Base-by-base conservation (phyloP, 2,113 vertebrate genomes). In the Drymodes brunneopygia region DNA sequence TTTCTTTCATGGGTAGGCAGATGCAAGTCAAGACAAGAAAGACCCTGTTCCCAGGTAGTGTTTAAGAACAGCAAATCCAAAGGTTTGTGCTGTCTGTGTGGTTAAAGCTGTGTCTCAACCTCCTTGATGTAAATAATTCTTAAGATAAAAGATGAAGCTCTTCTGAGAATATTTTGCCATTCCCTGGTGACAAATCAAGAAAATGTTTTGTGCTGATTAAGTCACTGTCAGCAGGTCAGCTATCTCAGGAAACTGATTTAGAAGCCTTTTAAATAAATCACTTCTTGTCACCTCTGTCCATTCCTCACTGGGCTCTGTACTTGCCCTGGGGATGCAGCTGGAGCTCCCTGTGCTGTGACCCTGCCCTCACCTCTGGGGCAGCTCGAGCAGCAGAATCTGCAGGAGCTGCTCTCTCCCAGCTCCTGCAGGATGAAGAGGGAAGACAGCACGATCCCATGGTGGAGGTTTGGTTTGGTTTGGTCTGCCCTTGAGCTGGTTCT, bases 171-270 rank as follows among this genome's bases (percentile, higher is more conserved):
- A 73, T 86, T 90, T 91, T 92, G 90, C 67, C 0, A 0, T 96
- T 83, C 92, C 64, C 71, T 29, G 90, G 87, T 94, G 93, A 90
- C 93, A 94, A 88, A 96, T 94, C 82, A 93, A 88, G 93, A 66
- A n/a, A 71, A 92, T 77, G 79, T 92, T 97, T 93, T 93, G 92
- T 93, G 64, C 92, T 92, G 85, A 90, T 95, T 90, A 92, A 96
- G 88, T 93, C 85, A 64, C 74, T 90, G 85, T 66, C 88, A 93
- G 88, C 78, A 88, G 93, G 92, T 96, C 95, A 92, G 51, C 36
- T 62, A 73, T 74, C 86, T 92, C 56, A 0, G 62, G 27, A 38
- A 95, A 54, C 66, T 88, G 86, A 92, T 90, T 69, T 36, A 75
- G 94, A 74, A 80, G 12, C 21, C 50, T 96, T 51, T 83, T n/a